Evolutionary conservation across 2,113 vertebrate genomes (phyloP), one percentile per base, ranked within the genome.

Genomic region (Stigmatopora nigra): DNA sequence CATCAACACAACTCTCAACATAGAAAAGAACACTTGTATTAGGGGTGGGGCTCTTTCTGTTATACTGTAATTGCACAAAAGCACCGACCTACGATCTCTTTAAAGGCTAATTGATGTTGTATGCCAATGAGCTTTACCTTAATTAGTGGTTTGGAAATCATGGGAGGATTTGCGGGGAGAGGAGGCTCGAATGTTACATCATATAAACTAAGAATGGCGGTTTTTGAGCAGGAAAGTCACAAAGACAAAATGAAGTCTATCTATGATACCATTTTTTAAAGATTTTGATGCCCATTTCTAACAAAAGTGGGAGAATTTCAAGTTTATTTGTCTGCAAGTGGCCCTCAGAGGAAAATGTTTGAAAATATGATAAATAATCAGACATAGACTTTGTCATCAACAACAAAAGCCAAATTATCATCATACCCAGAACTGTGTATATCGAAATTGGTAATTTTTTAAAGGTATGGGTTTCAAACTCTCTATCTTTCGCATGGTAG

Each of bases 71-170:
- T 88, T 84, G 74, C 83, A 86, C 86, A 86, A 87, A 88, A 86
- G 91, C 87, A 86, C 76, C 82, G 82, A 84, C 79, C 85, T 89
- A 82, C 90, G 89, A 92, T 91, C 86, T 91, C 58, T 72, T 89
- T 89, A 90, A 84, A 84, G 79, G 80, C 87, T 89, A 90, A 91
- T 85, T 90, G 88, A 89, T 83, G 87, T 82, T 88, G 83, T 81
- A 73, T 88, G 89, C 87, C 90, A 91, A 91, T 83, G 76, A 88
- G 91, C 87, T 89, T 90, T 90, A 90, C 88, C 88, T 90, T 90
- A 88, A 91, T 91, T 88, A 88, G 83, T 81, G 78, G 86, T 77
- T 88, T 85, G 85, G 82, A 81, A 77, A 89, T 88, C 83, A 65
- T 25, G 73, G 73, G 71, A 70, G 80, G 74, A 41, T 56, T 31